Percentiles rank a stretch among this genome's conserved stretches.
phyloP scores from a whole-genome alignment of 2,113 vertebrate genomes.

The Lagopus muta region DNA sequence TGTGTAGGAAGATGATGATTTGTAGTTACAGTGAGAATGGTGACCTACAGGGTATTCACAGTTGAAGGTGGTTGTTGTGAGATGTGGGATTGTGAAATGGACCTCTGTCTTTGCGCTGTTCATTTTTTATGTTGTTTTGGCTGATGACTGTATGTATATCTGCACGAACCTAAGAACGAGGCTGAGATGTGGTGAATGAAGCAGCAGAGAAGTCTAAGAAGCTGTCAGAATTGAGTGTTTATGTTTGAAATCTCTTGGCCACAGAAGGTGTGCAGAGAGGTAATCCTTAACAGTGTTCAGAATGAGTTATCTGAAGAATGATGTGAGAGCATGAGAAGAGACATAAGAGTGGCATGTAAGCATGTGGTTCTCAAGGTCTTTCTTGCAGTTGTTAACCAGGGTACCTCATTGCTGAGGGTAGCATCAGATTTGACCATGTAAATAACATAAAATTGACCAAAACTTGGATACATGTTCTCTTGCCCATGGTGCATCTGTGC shows the following conservation, averaged over 20 bases:
- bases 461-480: neutral
- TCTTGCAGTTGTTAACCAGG: neutral
- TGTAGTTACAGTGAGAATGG: neutral
- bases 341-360: neutral
- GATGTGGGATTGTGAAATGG: neutral
- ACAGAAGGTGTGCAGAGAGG: neutral
- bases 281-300: neutral
- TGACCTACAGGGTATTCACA: neutral
- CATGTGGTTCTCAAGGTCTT: neutral
- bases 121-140: neutral
- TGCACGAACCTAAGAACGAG: neutral
- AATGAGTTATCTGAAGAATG: neutral
- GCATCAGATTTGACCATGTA: neutral
- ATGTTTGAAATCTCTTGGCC: too few species aligned
- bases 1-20: neutral
- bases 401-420: neutral
- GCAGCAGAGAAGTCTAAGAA: neutral
- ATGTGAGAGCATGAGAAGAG: neutral
- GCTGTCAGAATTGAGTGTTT: neutral
- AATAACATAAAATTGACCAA: neutral
- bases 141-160: fast-evolving
- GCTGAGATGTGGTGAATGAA: neutral
- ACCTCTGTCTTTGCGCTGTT: neutral
- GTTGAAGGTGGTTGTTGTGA: neutral
- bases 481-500: fast-evolving